Conservation (phyloP, 1,140 invertebrate species). For the Brachionus rubens region DNA sequence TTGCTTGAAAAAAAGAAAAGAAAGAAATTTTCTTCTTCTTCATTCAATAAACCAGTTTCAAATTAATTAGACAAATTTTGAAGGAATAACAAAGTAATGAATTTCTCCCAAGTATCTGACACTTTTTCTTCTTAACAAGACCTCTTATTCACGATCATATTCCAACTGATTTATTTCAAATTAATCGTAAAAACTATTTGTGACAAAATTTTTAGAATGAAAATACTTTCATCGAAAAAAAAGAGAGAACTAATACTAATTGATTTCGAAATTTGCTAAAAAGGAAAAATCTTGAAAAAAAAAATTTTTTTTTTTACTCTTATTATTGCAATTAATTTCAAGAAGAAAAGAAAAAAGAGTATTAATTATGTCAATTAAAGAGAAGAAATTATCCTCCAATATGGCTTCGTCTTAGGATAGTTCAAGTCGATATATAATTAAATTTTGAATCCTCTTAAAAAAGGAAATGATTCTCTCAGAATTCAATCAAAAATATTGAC, state of each 20-base stretch:
- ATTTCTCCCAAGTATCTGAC: too few species aligned
- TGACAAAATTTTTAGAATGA: too few species aligned
- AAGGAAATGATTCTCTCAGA: background rate
- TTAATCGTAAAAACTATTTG: too few species aligned
- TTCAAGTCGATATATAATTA: too few species aligned
- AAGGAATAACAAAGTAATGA: too few species aligned
- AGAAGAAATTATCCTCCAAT: background rate
- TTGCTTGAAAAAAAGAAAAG: background rate
- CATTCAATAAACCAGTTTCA: background rate
- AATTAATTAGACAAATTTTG: background rate
- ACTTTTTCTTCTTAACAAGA: too few species aligned
- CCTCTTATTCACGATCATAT: too few species aligned
- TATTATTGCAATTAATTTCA: conserved; percentile 3
- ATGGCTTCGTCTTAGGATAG: too few species aligned
- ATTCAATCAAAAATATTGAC: background rate
- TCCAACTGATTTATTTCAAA: too few species aligned
- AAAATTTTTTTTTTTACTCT: background rate
- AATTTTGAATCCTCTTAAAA: background rate
- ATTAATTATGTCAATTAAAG: background rate
- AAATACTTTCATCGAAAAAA: too few species aligned
- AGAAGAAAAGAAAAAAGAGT: background rate
- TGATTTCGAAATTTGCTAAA: background rate
- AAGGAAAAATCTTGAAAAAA: too few species aligned
- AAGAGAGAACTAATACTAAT: too few species aligned
- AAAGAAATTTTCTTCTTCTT: conserved; percentile 21